Base-by-base conservation (phyloP, 2,797 vertebrate species). In the Lacerta viridis region DNA sequence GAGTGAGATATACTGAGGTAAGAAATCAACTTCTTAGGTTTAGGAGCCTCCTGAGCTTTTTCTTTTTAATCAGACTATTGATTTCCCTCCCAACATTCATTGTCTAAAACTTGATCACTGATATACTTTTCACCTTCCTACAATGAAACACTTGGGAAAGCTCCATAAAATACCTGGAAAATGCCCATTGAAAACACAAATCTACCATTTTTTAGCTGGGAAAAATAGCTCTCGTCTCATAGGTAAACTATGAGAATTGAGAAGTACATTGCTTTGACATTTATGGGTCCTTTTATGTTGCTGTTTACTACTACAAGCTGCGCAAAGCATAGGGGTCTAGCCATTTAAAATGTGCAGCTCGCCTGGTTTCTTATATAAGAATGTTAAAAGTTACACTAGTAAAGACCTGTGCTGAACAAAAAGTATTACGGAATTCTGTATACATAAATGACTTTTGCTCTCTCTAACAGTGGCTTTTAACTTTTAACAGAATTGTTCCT, bases 21-120 rank as follows among this genome's bases (percentile, higher is more conserved):
- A 83, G 85, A 96, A 95, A 96, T 96, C 93, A 96, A 93, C 93
- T 91, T 97, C 96, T 95, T 94, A 95, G 90, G 83, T 93, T 96
- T 94, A 97, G 92, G 94, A 93, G 75, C 80, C 96, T 94, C 95
- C 87, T 92, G 94, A 92, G 95, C 74, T 95, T 96, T 96, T 89
- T 96, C 90, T 94, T 95, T 95, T 93, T 84, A 96, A 96, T 96
- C 94, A 95, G 92, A 92, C 46, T 96, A 95, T 96, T 91, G 95
- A 97, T 96, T 96, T 93, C 90, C 86, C 94, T 55, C 5, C 2
- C 81, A 92, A 86, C 89, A 89, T 93, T 94, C 84, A 88, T 94
- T 94, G 93, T 94, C 91, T 95, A 93, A 95, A 94, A 92, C 83
- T 94, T 92, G 87, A 92, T 92, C 88, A 94, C 78, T 91, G 82